phyloP scores from a whole-genome alignment of 2,797 vertebrate species.

The Halcyon badia region DNA sequence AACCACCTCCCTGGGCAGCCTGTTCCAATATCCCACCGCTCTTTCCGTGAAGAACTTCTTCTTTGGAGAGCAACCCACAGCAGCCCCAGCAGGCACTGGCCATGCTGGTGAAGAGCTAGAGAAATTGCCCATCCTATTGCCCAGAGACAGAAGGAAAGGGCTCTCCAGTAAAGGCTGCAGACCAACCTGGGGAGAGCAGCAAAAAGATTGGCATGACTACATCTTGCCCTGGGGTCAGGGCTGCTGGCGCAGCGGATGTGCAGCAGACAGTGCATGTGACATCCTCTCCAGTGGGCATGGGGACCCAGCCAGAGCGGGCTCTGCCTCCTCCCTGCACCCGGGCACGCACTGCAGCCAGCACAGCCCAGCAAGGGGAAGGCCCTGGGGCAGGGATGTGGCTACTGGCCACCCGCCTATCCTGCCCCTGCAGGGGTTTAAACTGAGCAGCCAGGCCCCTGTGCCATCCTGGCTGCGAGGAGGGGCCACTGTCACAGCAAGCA shows the following conservation, averaged over 20 bases:
- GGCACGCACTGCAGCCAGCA: not conserved
- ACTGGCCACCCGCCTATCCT: fast-evolving
- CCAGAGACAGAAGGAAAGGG: not conserved
- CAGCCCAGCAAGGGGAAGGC: not conserved
- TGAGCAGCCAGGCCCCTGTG: not conserved
- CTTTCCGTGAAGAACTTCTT: too few relatives aligned
- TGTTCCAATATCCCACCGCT: too few relatives aligned
- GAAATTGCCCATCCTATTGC: not conserved
- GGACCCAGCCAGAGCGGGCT: not conserved
- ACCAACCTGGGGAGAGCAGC: not conserved
- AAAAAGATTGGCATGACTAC: not conserved
- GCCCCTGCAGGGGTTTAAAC: not conserved
- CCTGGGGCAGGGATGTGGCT: not conserved
- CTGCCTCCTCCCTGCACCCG: not conserved
- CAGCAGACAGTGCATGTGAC: not conserved
- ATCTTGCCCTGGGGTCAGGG: not conserved
- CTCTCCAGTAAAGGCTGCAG: not conserved
- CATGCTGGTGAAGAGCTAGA: not conserved
- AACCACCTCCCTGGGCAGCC: too few relatives aligned
- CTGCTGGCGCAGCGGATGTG: not conserved
- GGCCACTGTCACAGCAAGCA: fast-evolving
- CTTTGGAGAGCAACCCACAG: not conserved
- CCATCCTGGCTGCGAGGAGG: not conserved
- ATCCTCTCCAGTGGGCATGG: not conserved
- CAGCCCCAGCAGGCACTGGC: not conserved